Evolutionary conservation across 2,888 invertebrate genomes (phyloP).

Genomic region (Callyntrura sp.): DNA sequence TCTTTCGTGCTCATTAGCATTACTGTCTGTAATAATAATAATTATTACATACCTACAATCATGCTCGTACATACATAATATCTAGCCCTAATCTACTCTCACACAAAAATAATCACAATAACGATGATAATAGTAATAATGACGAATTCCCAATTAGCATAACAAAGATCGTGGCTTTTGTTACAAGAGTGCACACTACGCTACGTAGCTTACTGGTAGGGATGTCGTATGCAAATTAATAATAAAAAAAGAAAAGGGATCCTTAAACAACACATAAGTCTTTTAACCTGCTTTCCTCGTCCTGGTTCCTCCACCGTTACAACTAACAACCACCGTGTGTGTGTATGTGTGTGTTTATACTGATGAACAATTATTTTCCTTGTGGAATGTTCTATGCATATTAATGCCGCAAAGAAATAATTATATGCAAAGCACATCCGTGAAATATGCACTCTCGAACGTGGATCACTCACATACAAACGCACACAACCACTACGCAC

Average conservation of each 20-base stretch:
- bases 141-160: conserved; percentile 67
- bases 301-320: background rate
- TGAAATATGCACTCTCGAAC: conserved; percentile 43
- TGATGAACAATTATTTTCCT: conserved; percentile 47
- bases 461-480: background rate
- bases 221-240: conserved; percentile 70
- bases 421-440: conserved; percentile 65
- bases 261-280: background rate
- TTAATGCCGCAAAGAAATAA: conserved; percentile 19
- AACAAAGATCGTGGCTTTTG: conserved; percentile 55
- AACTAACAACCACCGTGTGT: background rate
- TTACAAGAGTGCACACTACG: conserved; percentile 10
- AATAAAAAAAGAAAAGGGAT: conserved; percentile 54
- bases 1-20: conserved; percentile 72
- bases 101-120: conserved; percentile 27
- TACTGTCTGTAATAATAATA: conserved; percentile 60
- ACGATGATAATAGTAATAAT: conserved; percentile 29
- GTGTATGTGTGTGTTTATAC: background rate
- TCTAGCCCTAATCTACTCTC: conserved; percentile 39
- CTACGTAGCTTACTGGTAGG: conserved; percentile 22
- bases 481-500: conserved; percentile 6
- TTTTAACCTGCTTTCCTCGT: background rate
- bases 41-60: conserved; percentile 19
- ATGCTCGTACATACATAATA: background rate
- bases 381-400: conserved; percentile 41